Evolutionary conservation across 2,797 vertebrate genomes (phyloP), one percentile per base, ranked within the genome.

Genomic region (Rhynchonycteris naso): DNA sequence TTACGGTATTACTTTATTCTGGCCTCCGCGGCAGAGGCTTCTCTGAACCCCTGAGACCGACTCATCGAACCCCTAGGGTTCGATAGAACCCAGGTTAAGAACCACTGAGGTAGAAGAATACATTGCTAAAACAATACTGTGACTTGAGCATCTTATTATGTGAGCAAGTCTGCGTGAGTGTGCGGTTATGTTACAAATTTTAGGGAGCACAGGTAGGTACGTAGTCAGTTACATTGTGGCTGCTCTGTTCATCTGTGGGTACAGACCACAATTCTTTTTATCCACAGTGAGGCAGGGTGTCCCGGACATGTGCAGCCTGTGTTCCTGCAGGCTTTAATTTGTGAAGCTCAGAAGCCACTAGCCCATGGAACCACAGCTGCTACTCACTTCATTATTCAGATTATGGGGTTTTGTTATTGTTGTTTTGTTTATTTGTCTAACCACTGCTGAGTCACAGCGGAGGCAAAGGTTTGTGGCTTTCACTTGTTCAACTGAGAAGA

Each of bases 341-440:
- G 63, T 35, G 35, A 84, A 35, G n/a, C 30, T 50, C 61, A 26
- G 72, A 74, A n/a, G 58, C 15, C 18, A 7, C 22, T 1, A 18
- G 28, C 50, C 3, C 3, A 16, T 19, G 38, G 75, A 38, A 35
- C 26, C 19, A 3, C 19, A 63, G 54, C 30, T 38, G 28, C 54
- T 33, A 2, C 71, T 65, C 22, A 12, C 19, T 28, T 21, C 15
- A 2, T 33, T 28, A 50, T 47, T 94, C 71, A 61, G 28, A 92
- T 30, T n/a, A 30, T 12, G 22, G 9, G 19, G n/a, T 54, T 79
- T 61, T 33, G 11, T 26, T 74, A 24, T 16, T 7, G 24, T 54
- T 19, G 3, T 54, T 63, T 76, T 47, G 54, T 86, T 89, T 95
- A 26, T 90, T 93, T 61, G 4, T 88, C 74, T 87, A n/a, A 50